Percentiles rank a stretch among this genome's conserved stretches.
Conservation (phyloP, 2,113 vertebrate genomes). For the Seriola rivoliana region DNA sequence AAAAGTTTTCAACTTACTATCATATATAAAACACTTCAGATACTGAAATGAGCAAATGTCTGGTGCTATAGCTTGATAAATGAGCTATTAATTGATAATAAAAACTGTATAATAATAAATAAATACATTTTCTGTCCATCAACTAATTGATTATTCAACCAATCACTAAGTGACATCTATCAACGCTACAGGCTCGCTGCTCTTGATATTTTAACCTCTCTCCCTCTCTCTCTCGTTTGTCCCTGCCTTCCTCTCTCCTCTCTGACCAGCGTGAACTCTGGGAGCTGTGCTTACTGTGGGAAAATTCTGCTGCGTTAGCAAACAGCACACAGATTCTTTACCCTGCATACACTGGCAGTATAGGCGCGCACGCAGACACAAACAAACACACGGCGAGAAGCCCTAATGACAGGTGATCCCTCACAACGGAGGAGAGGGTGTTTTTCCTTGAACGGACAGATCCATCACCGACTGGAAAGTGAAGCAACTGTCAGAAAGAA, state of each 20-base stretch:
- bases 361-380: conserved; percentile 8
- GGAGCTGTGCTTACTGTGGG: conserved; percentile 41
- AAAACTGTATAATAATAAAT: not conserved
- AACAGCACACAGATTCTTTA: conserved; percentile 45
- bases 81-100: not conserved
- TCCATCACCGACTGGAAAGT: conserved; percentile 52
- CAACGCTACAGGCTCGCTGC: not conserved
- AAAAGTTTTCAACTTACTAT: too few species aligned
- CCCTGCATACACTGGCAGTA: conserved; percentile 31
- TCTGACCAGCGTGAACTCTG: conserved; percentile 36
- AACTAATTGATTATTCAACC: not conserved
- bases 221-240: not conserved
- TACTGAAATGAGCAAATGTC: not conserved
- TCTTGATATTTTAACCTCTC: not conserved
- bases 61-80: not conserved
- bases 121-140: not conserved
- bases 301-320: conserved; percentile 58
- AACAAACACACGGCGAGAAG: conserved; percentile 26
- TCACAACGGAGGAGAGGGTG: conserved; percentile 39
- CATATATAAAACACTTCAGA: not conserved
- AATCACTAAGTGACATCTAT: not conserved
- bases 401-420: conserved; percentile 61
- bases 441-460: conserved; percentile 41
- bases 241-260: not conserved
- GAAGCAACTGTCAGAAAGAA: conserved; percentile 41